Percentiles rank a stretch among this genome's conserved stretches.
Conservation (phyloP, 2,797 vertebrate genomes). For the Dermochelys coriacea region DNA sequence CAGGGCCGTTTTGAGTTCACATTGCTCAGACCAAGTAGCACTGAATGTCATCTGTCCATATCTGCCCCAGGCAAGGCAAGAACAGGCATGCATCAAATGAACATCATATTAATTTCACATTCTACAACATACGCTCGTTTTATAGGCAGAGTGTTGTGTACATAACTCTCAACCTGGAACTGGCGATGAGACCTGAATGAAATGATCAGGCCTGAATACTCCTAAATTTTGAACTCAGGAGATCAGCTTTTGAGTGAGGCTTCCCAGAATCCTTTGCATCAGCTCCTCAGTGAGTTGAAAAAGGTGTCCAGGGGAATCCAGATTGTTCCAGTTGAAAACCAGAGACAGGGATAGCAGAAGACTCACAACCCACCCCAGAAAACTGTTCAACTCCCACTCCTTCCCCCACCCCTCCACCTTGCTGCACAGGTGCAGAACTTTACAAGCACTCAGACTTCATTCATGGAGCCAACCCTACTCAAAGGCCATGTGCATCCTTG, state of each 20-base stretch:
- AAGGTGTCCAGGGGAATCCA: neutral
- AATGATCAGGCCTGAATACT: neutral
- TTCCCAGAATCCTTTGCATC: neutral
- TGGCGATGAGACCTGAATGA: neutral
- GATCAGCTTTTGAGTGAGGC: neutral
- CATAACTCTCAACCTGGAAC: neutral
- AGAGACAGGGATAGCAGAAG: neutral
- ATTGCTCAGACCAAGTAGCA: neutral
- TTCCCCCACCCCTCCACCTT: fast-evolving
- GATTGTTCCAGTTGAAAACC: neutral
- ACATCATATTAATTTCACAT: neutral
- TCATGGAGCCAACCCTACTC: fast-evolving
- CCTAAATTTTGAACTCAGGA: neutral
- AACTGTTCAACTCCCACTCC: no score
- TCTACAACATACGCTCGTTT: neutral
- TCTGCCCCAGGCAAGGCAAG: neutral
- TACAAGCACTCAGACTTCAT: neutral
- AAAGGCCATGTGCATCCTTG: neutral
- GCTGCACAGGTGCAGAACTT: neutral
- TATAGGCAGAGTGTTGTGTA: neutral
- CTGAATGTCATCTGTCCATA: neutral
- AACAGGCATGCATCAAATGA: neutral
- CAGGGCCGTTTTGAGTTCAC: neutral
- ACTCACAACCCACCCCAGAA: neutral
- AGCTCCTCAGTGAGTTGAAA: neutral